Percentiles rank a stretch among this genome's conserved stretches.
Conservation (phyloP, 2,888 invertebrate genomes). For the Acrocyrtus sp. region DNA sequence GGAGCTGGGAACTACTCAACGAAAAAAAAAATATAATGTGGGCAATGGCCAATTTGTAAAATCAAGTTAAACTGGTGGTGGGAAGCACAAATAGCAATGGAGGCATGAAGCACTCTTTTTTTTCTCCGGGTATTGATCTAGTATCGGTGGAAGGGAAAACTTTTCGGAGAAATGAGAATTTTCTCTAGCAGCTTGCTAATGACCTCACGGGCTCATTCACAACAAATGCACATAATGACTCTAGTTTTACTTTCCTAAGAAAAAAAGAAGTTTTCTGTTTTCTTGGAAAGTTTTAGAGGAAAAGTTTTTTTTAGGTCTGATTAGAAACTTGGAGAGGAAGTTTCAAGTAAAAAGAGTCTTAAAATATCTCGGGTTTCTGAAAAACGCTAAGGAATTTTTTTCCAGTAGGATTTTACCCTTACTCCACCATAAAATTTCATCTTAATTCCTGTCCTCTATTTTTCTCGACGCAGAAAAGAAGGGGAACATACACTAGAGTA, state of each 20-base stretch:
- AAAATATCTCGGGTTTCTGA: neutral
- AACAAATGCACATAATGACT: neutral
- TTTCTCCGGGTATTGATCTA: neutral
- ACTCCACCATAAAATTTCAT: neutral
- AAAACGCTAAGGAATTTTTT: neutral
- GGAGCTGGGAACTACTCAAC: neutral
- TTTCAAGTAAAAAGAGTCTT: neutral
- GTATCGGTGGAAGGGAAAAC: no score
- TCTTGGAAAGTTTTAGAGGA: neutral
- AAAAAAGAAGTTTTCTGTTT: no score
- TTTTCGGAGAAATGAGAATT: no score
- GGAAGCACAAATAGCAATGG: neutral
- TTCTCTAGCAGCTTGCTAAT: neutral
- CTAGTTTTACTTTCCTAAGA: neutral
- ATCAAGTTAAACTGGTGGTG: neutral
- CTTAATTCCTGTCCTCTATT: conserved; percentile 7
- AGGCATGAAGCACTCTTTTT: no score
- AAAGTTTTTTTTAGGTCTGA: conserved; percentile 1
- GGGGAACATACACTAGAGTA: conserved; percentile 6
- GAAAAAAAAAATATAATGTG: neutral
- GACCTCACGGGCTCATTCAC: neutral
- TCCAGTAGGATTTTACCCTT: neutral
- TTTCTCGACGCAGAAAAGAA: neutral
- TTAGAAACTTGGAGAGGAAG: neutral
- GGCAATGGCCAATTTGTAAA: neutral